These are phyloP conservation scores for Orientallactaga bullata DNA, from an alignment of 2,113 vertebrate species.

Conservation along the genomic window DNA sequence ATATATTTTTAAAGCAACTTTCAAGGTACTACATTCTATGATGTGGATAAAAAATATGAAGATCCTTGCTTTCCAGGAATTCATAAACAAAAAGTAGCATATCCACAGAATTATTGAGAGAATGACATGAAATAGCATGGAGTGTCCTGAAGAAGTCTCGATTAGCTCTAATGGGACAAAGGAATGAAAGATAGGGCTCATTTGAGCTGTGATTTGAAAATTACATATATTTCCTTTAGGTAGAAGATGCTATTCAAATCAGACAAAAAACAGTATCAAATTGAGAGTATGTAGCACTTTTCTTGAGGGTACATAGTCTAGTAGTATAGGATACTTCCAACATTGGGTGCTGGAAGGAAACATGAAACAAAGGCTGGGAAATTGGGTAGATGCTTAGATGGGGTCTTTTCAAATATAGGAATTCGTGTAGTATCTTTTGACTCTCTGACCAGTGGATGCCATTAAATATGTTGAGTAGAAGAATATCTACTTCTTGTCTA, in stretches of 20 bases:
- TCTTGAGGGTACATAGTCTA: background rate
- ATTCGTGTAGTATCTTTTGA: background rate
- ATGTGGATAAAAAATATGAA: background rate
- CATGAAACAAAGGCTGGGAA: background rate
- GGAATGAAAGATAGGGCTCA: background rate
- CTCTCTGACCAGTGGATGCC: background rate
- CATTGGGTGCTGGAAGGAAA: background rate
- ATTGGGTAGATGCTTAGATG: background rate
- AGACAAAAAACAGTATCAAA: background rate
- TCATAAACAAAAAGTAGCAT: background rate
- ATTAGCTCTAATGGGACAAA: background rate
- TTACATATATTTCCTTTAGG: background rate
- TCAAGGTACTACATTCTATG: background rate
- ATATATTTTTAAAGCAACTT: background rate
- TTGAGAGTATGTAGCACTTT: background rate
- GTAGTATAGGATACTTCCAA: slow-evolving; percentile 36
- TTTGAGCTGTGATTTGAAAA: slow-evolving; percentile 33
- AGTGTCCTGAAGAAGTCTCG: background rate
- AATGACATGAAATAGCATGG: background rate
- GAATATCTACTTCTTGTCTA: background rate
- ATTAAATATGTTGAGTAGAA: background rate
- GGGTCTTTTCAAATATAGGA: background rate
- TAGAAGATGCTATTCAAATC: background rate
- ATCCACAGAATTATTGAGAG: background rate
- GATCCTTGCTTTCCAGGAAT: background rate